Conservation (phyloP, 2,888 invertebrate species). For the Mycalesis mineus region DNA sequence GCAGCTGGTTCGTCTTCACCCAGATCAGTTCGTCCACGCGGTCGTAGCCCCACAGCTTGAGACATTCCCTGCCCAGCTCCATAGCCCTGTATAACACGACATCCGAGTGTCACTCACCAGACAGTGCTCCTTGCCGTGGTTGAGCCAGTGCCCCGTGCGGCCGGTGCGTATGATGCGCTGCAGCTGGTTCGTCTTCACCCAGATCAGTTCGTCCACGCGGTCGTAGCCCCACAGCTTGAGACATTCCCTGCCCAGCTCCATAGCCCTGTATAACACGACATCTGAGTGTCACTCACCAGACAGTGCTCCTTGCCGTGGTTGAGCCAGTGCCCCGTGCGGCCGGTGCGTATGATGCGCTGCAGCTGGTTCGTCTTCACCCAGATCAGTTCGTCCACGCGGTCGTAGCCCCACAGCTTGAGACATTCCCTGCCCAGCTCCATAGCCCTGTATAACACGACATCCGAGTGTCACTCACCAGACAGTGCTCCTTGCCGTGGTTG, state of each 20-base stretch:
- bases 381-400: slow-evolving; percentile 96
- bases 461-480: slow-evolving; percentile 79
- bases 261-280: slow-evolving; percentile 80
- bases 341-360: slow-evolving; percentile 97
- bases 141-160: slow-evolving; percentile 98
- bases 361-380: slow-evolving; percentile 99
- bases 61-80: slow-evolving; percentile 97
- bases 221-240: slow-evolving; percentile 98
- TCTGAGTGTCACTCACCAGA: slow-evolving; percentile 74
- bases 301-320: slow-evolving; percentile 99
- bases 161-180: slow-evolving; percentile 98
- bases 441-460: slow-evolving; percentile 76
- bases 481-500: slow-evolving; percentile 99
- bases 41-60: slow-evolving; percentile 98
- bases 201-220: slow-evolving; percentile 97
- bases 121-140: slow-evolving; percentile 99
- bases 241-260: slow-evolving; percentile 97
- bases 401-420: slow-evolving; percentile 97
- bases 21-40: slow-evolving; percentile 98
- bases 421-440: slow-evolving; percentile 98
- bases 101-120: slow-evolving; percentile 73
- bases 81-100: slow-evolving; percentile 82
- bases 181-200: slow-evolving; percentile 99
- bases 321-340: slow-evolving; percentile 98
- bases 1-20: slow-evolving; percentile 99